Evolutionary conservation across 2,797 vertebrate species (phyloP).

Genomic region (Phoxinus dragarum): DNA sequence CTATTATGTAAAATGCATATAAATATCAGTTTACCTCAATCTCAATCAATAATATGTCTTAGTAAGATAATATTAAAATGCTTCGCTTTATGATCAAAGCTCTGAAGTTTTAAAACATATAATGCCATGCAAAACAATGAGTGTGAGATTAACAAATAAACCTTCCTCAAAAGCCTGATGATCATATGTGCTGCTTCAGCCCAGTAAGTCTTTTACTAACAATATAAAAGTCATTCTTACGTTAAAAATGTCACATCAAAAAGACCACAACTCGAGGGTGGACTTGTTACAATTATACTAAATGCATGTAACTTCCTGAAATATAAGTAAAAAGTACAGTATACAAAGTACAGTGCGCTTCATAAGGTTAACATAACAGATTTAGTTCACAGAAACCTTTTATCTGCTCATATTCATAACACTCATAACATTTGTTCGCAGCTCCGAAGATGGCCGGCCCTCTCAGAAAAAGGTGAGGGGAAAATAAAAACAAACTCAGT

Average conservation of each 20-base stretch:
- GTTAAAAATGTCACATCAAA: not conserved
- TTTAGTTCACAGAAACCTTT: not conserved
- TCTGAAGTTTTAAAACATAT: not conserved
- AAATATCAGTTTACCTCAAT: not conserved
- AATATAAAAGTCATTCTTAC: not conserved
- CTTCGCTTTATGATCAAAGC: not conserved
- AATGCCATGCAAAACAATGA: not conserved
- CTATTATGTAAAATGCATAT: not conserved
- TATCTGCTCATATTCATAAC: not conserved
- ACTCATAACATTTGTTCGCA: constrained; percentile 67
- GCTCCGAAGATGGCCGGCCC: constrained; percentile 87
- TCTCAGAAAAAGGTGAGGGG: constrained; percentile 89
- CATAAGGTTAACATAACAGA: not conserved
- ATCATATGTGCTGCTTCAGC: not conserved
- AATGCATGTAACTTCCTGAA: not conserved
- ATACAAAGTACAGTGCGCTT: not conserved
- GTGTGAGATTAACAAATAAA: not conserved
- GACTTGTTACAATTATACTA: not conserved
- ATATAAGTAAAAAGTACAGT: not conserved
- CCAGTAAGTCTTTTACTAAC: not conserved
- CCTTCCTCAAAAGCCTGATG: not conserved
- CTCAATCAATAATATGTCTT: not conserved
- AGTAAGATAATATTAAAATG: not conserved
- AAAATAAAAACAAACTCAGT: not conserved
- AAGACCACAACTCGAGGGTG: not conserved